Evolutionary conservation across 2,888 invertebrate genomes (phyloP), one percentile per base, ranked within the genome.

Genomic region (Drosophila picticornis): DNA sequence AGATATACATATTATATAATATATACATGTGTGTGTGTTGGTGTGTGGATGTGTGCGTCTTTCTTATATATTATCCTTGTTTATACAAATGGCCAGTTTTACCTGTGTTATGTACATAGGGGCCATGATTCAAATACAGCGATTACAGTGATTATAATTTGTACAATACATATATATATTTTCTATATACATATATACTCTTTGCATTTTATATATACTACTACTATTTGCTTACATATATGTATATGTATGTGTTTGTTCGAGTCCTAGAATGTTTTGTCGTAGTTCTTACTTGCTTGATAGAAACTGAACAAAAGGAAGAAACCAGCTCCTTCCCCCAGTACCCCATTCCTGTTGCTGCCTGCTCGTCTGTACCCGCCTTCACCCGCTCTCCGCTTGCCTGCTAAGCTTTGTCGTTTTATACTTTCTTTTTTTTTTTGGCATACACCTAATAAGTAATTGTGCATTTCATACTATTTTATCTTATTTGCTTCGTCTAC

Each of bases 211-310:
- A 53, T n/a, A 31, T 34, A 32, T 46, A 22, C 13, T 46, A 46
- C 22, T 25, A 46, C 46, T 46, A 50, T n/a, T 29, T 36, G 29
- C 50, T 22, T 51, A 38, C 19, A 36, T 53, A 5, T 52, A 50
- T 29, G 53, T 53, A 62, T 40, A 62, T 40, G 25, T 59, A 38
- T n/a, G 27, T 68, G 48, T 69, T 62, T 64, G 63, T 52, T 75
- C 11, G 31, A 71, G 56, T 61, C 46, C 40, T 75, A 32, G 48
- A 46, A 51, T 64, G 65, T 52, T 64, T 64, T 56, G 43, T 65
- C 57, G 61, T 84, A 67, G 60, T 29, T 67, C 58, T 38, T 67
- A 57, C 27, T 70, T 80, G 71, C 66, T 75, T 75, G 61, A 60
- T 29, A 56, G 31, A 52, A 29, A 25, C 51, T 51, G 32, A 65